Evolutionary conservation across 2,888 invertebrate species (phyloP), one percentile per base, ranked within the genome.

Genomic region (Noctua janthina): DNA sequence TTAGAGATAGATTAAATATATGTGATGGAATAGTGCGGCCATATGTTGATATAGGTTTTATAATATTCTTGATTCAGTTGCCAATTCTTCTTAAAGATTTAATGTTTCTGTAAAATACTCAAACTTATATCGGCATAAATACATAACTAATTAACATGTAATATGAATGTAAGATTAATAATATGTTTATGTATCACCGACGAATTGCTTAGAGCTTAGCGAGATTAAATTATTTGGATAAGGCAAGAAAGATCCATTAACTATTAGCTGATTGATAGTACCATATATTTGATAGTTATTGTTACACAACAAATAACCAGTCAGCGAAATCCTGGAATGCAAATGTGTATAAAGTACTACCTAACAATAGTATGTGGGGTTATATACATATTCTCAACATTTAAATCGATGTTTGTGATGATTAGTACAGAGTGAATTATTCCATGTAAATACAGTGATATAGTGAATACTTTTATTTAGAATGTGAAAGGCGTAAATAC

Each of bases 161-260:
- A 82, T 80, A 89, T 78, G 74, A 76, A 74, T 72, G 77, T 87
- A 78, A 86, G 82, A 83, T 81, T 86, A 83, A 83, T 82, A 86
- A 84, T 82, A 84, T 90, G 87, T 82, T 81, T 80, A 81, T 85
- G 79, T 84, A 90, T 90, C 88, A 90, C 86, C 81, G 87, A 88
- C 76, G 70, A 84, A 87, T 86, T 84, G 86, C 89, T 90, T 90
- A 87, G 85, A 90, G 89, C 90, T 89, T 88, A 89, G 90, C 89
- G 79, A 89, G 82, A 87, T 89, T 89, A 85, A 83, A 85, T 80
- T 88, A 90, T 89, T 86, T 89, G 76, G 78, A 73, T 88, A 87
- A 89, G 90, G 90, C 90, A 89, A 89, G 88, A 85, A 84, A 85
- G 39, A 87, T 82, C 71, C 78, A 74, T 78, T 59, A 75, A 78